A percentile compares a stretch with the other conserved stretches of the same genome.
phyloP scores from a whole-genome alignment of 2,113 vertebrate species.

The Ondatra zibethicus region DNA sequence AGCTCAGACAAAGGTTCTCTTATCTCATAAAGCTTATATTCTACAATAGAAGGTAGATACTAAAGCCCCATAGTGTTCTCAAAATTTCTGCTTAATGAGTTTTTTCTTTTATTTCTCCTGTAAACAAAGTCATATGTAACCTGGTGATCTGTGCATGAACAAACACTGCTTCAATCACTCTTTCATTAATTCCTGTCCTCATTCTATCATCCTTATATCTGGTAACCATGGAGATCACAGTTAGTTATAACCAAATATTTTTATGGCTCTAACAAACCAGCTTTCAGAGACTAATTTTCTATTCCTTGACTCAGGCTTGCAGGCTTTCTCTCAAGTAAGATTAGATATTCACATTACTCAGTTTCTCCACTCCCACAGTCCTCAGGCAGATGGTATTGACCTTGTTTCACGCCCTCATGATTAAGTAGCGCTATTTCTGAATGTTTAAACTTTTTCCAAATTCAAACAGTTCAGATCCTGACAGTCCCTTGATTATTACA shows the following conservation, averaged over 20 bases:
- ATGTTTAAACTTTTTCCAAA: not conserved
- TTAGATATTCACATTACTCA: no score
- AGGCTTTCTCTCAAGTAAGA: not conserved
- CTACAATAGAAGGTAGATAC: no score
- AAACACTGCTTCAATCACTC: not conserved
- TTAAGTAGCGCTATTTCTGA: not conserved
- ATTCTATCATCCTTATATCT: not conserved
- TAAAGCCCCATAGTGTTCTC: not conserved
- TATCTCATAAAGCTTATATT: not conserved
- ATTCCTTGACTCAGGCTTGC: not conserved
- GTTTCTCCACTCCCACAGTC: not conserved
- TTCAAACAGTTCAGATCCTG: not conserved
- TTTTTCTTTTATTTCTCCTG: no score
- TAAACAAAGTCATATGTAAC: not conserved
- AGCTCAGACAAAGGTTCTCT: not conserved
- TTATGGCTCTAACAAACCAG: not conserved
- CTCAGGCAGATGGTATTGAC: not conserved
- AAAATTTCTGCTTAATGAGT: not conserved
- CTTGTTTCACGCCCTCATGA: not conserved
- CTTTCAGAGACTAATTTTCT: not conserved
- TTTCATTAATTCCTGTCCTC: not conserved
- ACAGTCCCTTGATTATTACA: not conserved
- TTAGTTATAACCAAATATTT: not conserved
- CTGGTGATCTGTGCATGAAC: not conserved
- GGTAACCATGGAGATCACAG: not conserved